phyloP scores from a whole-genome alignment of 1,140 invertebrate genomes.

The Diuraphis noxia region DNA sequence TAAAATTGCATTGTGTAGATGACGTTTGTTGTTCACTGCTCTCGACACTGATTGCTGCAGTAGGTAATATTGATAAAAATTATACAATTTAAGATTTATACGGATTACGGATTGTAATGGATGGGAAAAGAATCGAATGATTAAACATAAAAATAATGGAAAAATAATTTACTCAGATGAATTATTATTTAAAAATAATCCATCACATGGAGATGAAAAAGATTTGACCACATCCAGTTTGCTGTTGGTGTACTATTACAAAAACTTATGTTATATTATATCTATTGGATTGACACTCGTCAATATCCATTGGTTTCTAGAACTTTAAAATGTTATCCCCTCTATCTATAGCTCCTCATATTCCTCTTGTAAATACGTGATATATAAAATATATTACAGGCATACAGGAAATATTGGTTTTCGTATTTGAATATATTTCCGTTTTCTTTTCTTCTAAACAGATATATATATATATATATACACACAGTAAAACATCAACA shows the following conservation, averaged over 20 bases:
- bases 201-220: neutral
- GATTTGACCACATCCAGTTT: neutral
- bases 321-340: neutral
- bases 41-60: neutral
- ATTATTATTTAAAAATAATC: neutral
- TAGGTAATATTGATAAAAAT: neutral
- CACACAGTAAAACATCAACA: neutral
- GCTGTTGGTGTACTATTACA: neutral
- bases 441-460: neutral
- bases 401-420: constrained; percentile 24
- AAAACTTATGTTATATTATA: neutral
- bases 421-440: constrained; percentile 35
- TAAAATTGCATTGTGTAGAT: neutral
- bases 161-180: neutral
- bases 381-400: neutral
- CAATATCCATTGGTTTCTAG: neutral
- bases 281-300: neutral
- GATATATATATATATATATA: too few species aligned
- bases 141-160: neutral
- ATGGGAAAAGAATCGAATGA: neutral
- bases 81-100: neutral
- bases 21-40: neutral
- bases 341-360: neutral
- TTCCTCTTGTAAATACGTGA: neutral
- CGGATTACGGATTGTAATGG: neutral